These are phyloP conservation scores for Apocrypta bakeri DNA, from an alignment of 1,140 invertebrate genomes.

Conservation along the genomic window DNA sequence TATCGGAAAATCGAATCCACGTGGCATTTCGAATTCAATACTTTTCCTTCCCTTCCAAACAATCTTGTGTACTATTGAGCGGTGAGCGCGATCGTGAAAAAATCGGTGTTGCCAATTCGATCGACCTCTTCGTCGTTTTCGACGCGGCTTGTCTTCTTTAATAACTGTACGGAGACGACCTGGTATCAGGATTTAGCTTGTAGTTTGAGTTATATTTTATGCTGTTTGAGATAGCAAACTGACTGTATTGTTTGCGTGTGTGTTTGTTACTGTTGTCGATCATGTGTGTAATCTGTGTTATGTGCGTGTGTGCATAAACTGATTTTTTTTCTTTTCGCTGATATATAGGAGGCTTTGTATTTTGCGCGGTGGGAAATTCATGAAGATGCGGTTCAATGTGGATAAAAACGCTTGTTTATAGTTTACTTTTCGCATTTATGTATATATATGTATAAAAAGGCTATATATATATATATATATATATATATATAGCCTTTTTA, in stretches of 20 bases:
- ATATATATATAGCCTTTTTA: conserved; percentile 1
- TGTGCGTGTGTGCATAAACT: conserved; percentile 13
- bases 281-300: background rate
- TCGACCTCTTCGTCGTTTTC: conserved; percentile 35
- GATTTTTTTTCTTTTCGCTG: conserved; percentile 1
- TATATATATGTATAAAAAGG: no score
- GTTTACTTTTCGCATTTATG: conserved; percentile 17
- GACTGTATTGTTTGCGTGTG: conserved; percentile 55
- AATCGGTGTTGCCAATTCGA: conserved; percentile 22
- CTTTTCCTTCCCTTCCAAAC: no score
- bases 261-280: conserved; percentile 14
- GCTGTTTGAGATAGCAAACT: conserved; percentile 61
- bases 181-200: conserved; percentile 69
- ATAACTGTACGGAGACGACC: conserved; percentile 71
- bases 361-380: conserved; percentile 40
- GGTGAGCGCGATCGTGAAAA: conserved; percentile 10
- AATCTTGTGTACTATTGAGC: no score
- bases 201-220: conserved; percentile 54
- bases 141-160: conserved; percentile 51
- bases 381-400: conserved; percentile 11
- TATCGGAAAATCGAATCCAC: no score
- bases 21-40: no score
- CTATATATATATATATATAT: no score
- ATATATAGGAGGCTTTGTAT: conserved; percentile 38
- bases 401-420: conserved; percentile 24